Base-by-base conservation (phyloP, 2,888 invertebrate genomes). In the Lutraria lutraria region DNA sequence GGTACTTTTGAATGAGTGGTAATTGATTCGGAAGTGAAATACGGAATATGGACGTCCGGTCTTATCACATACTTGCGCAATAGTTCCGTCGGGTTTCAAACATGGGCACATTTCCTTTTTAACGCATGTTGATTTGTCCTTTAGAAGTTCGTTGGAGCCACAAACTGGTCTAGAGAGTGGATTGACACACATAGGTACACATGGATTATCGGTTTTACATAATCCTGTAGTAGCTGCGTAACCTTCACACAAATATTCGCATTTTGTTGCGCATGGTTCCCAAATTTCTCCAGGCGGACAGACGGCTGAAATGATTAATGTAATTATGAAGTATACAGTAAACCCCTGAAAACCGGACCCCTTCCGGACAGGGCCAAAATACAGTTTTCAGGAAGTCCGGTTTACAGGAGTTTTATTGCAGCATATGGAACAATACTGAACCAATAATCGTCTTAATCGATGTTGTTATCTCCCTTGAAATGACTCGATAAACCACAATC, bases 21-120 rank as follows among this genome's bases (percentile, higher is more conserved):
- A 43, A 43, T 43, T 43, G 43, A 43, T 43, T 54, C 12, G 52
- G 34, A 56, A n/a, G 15, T 60, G n/a, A 19, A 60, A 60, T 21
- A n/a, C 21, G 60, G 6, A 60, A 60, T 60, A n/a, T 21, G 8
- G n/a, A 60, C 1, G 60, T 60, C n/a, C 16, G n/a, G 8, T 60
- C 8, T 8, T 21, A 12, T 25, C 16, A 76, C 83, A 25, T 31
- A 98, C 98, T 97, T 98, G 97, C 3, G 98, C 97, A 16, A 97
- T 97, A 81, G 97, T 97, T 34, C 98, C 98, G 25, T 97, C 96
- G 21, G 97, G 97, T 72, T 98, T 97, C 88, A 97, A 97, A 95
- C 99, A 99, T 19, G 98, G 97, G 95, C 99, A 99, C 95, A 98
- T 98, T 68, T 97, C 97, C 21, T 97, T 95, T 0, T 97, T 97